Base-by-base conservation (phyloP, 2,797 vertebrate species). In the Ciconia nigra region DNA sequence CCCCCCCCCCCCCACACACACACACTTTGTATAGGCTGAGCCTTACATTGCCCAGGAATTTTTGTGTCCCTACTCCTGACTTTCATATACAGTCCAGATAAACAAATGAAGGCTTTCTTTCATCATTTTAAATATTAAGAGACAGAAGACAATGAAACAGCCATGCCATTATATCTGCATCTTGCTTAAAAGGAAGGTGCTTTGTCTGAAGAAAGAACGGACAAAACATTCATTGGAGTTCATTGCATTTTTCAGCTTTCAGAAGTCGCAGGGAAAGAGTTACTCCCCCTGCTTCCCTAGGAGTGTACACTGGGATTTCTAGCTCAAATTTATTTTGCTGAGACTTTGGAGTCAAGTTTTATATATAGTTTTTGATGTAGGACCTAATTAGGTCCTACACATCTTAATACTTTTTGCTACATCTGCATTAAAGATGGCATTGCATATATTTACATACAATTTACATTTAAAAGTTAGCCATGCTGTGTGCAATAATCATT, bases 361-460 rank as follows among this genome's bases (percentile, higher is more conserved):
- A 91, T 98, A 87, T 97, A 95, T 97, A 97, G 96, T 98, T 98
- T 98, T 98, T 98, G 98, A 98, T 98, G 98, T 98, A 98, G 97
- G 95, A 97, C 97, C 97, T 98, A 98, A 98, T 98, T 98, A 98
- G 97, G 97, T 96, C 89, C 89, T 96, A 95, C 97, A 98, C 93
- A 97, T 98, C 98, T 98, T 98, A 98, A 97, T 98, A 97, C 95
- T 98, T 98, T 97, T 96, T 98, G 98, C 97, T 98, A 97, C 96
- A 97, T 98, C 98, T 98, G 98, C 98, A 98, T 98, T 98, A 98
- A 98, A 97, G 97, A 98, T 98, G 96, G 93, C 81, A 94, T 98
- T 97, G 98, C 97, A 98, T 98, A 98, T 52, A 98, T 98, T 98
- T 98, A 94, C 98, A 98, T 98, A 83, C 93, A 94, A 98, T 98